These are phyloP conservation scores for Brotula barbata DNA, from an alignment of 2,797 vertebrate species.

Conservation along the genomic window DNA sequence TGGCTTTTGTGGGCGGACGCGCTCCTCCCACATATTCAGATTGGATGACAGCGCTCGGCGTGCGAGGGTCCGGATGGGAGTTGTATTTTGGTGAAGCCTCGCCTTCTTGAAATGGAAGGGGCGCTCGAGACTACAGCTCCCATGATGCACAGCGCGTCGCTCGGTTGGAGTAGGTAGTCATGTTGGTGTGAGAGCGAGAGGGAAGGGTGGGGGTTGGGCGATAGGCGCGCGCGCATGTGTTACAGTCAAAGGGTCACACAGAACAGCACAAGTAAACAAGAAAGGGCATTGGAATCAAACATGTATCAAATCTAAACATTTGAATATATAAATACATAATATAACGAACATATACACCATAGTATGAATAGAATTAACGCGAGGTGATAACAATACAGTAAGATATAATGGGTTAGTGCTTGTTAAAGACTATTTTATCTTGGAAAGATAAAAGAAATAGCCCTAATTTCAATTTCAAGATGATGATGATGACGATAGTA, in stretches of 20 bases:
- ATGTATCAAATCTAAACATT: too few relatives aligned
- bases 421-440: too few relatives aligned
- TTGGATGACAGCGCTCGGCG: slow-evolving; percentile 73
- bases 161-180: slow-evolving; percentile 58
- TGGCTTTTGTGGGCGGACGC: slow-evolving; percentile 83
- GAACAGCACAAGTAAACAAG: too few relatives aligned
- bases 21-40: slow-evolving; percentile 86
- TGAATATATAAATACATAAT: too few relatives aligned
- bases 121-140: slow-evolving; percentile 68
- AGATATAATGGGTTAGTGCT: too few relatives aligned
- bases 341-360: too few relatives aligned
- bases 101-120: slow-evolving; percentile 58
- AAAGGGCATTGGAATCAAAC: too few relatives aligned
- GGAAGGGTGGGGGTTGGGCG: slow-evolving; percentile 81
- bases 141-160: slow-evolving; percentile 42
- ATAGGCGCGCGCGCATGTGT: slow-evolving; percentile 69
- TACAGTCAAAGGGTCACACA: background rate
- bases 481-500: too few relatives aligned
- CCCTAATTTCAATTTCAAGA: too few relatives aligned
- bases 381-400: too few relatives aligned
- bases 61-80: slow-evolving; percentile 79
- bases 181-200: slow-evolving; percentile 76
- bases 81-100: slow-evolving; percentile 78
- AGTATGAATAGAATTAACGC: too few relatives aligned
- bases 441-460: too few relatives aligned